phyloP scores from a whole-genome alignment of 1,140 invertebrate genomes.

The Pinna nobilis region DNA sequence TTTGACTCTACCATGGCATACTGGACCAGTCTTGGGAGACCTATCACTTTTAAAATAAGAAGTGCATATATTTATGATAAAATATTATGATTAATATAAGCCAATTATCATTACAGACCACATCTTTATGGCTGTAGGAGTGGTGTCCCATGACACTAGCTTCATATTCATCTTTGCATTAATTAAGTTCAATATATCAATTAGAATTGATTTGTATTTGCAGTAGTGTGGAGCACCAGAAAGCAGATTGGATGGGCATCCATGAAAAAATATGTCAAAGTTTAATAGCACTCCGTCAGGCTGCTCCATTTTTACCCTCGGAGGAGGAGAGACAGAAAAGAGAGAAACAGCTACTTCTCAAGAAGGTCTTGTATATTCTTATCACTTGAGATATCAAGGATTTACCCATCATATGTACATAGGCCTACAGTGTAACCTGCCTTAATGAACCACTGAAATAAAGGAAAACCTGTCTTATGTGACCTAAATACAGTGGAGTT shows the following conservation, averaged over 20 bases:
- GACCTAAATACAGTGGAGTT: too few relatives aligned
- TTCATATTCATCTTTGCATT: not conserved
- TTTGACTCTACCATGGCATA: too few relatives aligned
- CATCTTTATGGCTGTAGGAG: too few relatives aligned
- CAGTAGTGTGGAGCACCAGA: conserved; percentile 74
- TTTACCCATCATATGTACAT: too few relatives aligned
- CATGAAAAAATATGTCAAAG: conserved; percentile 75
- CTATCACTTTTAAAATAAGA: not conserved
- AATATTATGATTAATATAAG: not conserved
- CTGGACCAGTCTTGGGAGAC: too few relatives aligned
- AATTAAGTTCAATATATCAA: not conserved
- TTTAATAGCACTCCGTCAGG: conserved; percentile 66
- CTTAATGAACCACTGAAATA: too few relatives aligned
- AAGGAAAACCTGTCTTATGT: too few relatives aligned
- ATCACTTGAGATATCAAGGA: too few relatives aligned
- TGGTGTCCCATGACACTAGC: not conserved
- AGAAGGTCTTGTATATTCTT: too few relatives aligned
- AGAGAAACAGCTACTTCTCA: conserved; percentile 53
- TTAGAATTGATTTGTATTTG: conserved; percentile 31
- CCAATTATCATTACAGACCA: too few relatives aligned
- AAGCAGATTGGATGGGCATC: conserved; percentile 73
- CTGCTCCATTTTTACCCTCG: conserved; percentile 71
- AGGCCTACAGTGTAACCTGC: too few relatives aligned
- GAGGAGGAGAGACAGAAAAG: conserved; percentile 72
- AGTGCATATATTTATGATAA: not conserved